Base-by-base conservation (phyloP, 2,797 vertebrate genomes). In the Prunella strophiata region DNA sequence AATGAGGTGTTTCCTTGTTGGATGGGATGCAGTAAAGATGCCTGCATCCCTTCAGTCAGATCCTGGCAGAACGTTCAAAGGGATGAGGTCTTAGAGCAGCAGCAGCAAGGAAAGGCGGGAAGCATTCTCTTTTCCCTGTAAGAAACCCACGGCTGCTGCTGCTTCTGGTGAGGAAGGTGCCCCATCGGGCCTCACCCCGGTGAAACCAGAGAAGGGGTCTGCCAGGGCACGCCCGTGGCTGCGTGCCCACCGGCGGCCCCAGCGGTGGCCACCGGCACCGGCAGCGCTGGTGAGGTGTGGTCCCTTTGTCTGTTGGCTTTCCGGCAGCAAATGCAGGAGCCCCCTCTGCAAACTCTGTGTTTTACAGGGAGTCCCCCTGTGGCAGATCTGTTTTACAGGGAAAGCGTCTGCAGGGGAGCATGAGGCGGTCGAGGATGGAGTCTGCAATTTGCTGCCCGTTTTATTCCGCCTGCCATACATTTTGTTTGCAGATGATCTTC, bases 301-400 rank as follows among this genome's bases (percentile, higher is more conserved):
- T 91, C 75, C 52, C 82, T 96, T 92, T 96, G 86, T 95, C 77
- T 93, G 72, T 38, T 59, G 81, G 78, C 75, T 93, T 68, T 76
- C 62, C 1, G 5, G 82, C 20, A 5, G 63, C 2, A 1, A 81
- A 54, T 5, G 65, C 77, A 22, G 79, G 70, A 94, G 66, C 34
- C 75, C 74, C 61, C 78, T 62, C 50, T 5, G 48, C 79, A 71
- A 92, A 78, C 47, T 77, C 79, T 0, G 6, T 43, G 66, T 80
- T 91, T 79, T 38, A 36, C 66, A 82, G 80, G 17, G 76, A 91
- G 81, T 94, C 63, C 71, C 67, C 84, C 78, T 78, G 86, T 55
- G 91, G 89, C 84, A 79, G 85, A 47, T 38, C 75, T 38, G 63
- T 74, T 90, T 59, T 55, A 40, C 48, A 29, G 67, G 75, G 59